A percentile compares a stretch with the other conserved stretches of the same genome.
Conservation (phyloP, 2,797 vertebrate species). For the Lophius americanus region DNA sequence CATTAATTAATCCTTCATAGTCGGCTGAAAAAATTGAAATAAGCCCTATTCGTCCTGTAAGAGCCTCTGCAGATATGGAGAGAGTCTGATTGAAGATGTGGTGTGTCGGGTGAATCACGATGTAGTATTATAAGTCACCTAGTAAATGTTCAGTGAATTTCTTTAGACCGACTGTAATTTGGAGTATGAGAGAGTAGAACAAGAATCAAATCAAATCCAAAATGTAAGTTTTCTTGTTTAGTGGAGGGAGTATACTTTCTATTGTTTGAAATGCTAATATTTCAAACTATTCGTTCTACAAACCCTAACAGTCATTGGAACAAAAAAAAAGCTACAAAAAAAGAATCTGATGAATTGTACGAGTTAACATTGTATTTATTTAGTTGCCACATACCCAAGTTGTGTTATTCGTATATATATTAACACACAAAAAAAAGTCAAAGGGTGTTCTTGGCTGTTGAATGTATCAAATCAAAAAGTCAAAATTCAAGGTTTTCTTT, state of each 20-base stretch:
- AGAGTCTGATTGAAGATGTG: background rate
- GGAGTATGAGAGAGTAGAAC: slow-evolving; percentile 4
- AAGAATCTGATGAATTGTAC: no score
- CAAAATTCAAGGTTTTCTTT: background rate
- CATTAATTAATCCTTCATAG: no score
- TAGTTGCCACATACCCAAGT: background rate
- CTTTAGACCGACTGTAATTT: slow-evolving; percentile 18
- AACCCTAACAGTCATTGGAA: no score
- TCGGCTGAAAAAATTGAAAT: no score
- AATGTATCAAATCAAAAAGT: background rate
- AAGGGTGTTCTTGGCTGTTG: no score
- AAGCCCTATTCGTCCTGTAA: background rate
- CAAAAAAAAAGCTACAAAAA: no score
- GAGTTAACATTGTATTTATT: no score
- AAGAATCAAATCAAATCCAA: slow-evolving; percentile 15
- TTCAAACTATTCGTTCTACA: no score
- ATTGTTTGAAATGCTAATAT: no score
- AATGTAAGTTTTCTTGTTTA: background rate
- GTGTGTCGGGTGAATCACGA: slow-evolving; percentile 1
- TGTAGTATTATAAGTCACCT: slow-evolving; percentile 12
- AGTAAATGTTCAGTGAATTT: slow-evolving; percentile 4
- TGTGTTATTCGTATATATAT: background rate
- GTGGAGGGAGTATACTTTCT: no score
- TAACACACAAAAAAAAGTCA: background rate
- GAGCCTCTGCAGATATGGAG: background rate